Evolutionary conservation across 1,140 invertebrate species (phyloP).

Genomic region (Drosophila biarmipes): DNA sequence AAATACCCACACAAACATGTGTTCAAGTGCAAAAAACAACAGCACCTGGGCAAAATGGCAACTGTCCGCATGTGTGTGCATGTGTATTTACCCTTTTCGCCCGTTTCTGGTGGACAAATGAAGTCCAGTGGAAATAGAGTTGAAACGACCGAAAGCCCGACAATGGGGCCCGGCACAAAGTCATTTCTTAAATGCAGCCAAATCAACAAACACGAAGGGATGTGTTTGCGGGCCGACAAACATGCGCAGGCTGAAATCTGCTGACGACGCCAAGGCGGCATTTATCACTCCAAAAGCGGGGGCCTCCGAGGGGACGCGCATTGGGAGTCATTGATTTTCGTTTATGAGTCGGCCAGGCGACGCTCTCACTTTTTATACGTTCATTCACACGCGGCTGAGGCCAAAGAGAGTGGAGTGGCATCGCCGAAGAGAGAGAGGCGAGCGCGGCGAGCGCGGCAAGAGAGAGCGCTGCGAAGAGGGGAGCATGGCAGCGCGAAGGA

Average conservation of each 20-base stretch:
- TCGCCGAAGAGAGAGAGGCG: conserved; percentile 36
- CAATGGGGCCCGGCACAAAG: conserved; percentile 15
- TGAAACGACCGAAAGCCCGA: conserved; percentile 29
- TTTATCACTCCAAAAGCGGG: conserved; percentile 41
- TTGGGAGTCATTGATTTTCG: conserved; percentile 82
- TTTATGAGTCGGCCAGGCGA: conserved; percentile 67
- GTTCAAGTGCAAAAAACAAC: not conserved
- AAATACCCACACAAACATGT: conserved; percentile 6
- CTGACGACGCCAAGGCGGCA: conserved; percentile 49
- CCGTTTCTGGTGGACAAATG: not conserved
- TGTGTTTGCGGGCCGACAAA: conserved; percentile 19
- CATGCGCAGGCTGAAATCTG: conserved; percentile 43
- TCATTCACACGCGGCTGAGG: conserved; percentile 68
- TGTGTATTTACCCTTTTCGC: conserved; percentile 10
- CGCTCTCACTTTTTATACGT: conserved; percentile 81
- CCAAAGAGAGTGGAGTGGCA: not conserved
- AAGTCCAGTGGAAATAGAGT: conserved; percentile 30
- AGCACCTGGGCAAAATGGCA: conserved; percentile 6
- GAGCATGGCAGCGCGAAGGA: too few relatives aligned
- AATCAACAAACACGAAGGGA: conserved; percentile 37
- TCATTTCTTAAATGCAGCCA: conserved; percentile 43
- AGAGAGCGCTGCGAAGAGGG: not conserved
- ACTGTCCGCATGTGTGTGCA: not conserved
- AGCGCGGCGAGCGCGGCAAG: conserved; percentile 5
- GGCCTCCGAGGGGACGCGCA: conserved; percentile 26